phyloP scores from a whole-genome alignment of 2,113 vertebrate genomes.

The Eonycteris spelaea region DNA sequence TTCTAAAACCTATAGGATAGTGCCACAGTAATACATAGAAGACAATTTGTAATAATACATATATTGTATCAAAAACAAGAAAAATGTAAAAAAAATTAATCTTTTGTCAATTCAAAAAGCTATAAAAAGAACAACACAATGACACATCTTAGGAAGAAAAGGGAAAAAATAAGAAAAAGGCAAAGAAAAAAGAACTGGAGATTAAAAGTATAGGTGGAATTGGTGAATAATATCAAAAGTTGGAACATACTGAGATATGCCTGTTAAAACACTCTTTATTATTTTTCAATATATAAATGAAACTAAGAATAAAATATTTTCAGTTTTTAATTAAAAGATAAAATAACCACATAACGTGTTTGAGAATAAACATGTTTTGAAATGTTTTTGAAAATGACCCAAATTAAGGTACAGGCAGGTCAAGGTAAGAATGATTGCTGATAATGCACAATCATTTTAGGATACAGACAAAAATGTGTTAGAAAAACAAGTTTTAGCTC shows the following conservation, averaged over 20 bases:
- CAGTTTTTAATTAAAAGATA: neutral
- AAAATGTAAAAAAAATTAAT: neutral
- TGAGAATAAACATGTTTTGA: conserved; percentile 26
- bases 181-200: neutral
- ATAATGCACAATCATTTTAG: too few species aligned
- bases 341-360: neutral
- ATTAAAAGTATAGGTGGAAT: neutral
- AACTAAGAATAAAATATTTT: neutral
- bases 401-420: neutral
- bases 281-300: neutral
- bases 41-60: neutral
- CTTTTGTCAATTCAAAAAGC: neutral
- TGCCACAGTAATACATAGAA: neutral
- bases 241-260: neutral
- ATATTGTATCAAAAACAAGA: neutral
- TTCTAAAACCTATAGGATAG: neutral
- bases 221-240: neutral
- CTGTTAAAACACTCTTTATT: neutral
- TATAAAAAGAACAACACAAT: neutral
- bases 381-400: neutral
- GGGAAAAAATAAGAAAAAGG: conserved; percentile 3
- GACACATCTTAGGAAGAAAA: neutral
- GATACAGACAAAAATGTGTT: too few species aligned
- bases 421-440: too few species aligned
- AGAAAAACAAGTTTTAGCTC: too few species aligned